Conservation (phyloP, 1,140 invertebrate genomes). For the Delia radicum region DNA sequence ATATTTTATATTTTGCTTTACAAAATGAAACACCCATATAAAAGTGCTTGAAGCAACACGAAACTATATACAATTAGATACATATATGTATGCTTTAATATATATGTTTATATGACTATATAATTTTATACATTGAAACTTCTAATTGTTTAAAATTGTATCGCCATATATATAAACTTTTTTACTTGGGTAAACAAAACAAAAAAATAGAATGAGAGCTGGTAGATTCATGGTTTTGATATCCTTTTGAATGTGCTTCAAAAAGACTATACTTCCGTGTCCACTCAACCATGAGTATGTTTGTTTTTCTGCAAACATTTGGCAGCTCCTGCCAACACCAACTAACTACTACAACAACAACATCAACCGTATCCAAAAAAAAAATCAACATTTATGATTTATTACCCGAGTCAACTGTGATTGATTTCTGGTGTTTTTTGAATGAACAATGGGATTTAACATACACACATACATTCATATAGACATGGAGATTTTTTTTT, state of each 20-base stretch:
- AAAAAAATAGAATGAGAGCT: too few relatives aligned
- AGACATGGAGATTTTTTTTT: background rate
- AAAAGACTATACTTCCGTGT: slow-evolving; percentile 14
- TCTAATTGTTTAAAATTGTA: too few relatives aligned
- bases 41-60: too few relatives aligned
- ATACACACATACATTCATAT: background rate
- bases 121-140: too few relatives aligned
- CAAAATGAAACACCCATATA: too few relatives aligned
- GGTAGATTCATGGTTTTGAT: background rate
- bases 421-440: slow-evolving; percentile 9
- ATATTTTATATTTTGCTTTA: too few relatives aligned
- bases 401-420: slow-evolving; percentile 22
- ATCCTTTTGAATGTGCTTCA: background rate
- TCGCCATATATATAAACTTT: too few relatives aligned
- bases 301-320: slow-evolving; percentile 4
- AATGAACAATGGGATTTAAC: background rate
- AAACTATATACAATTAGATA: too few relatives aligned
- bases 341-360: background rate
- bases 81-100: too few relatives aligned
- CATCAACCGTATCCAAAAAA: background rate
- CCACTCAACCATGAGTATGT: slow-evolving; percentile 10
- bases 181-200: too few relatives aligned
- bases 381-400: slow-evolving; percentile 13
- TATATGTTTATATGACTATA: too few relatives aligned
- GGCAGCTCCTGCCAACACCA: background rate